Conservation (phyloP, 2,888 invertebrate genomes). For the Drosophila sordidapex region DNA sequence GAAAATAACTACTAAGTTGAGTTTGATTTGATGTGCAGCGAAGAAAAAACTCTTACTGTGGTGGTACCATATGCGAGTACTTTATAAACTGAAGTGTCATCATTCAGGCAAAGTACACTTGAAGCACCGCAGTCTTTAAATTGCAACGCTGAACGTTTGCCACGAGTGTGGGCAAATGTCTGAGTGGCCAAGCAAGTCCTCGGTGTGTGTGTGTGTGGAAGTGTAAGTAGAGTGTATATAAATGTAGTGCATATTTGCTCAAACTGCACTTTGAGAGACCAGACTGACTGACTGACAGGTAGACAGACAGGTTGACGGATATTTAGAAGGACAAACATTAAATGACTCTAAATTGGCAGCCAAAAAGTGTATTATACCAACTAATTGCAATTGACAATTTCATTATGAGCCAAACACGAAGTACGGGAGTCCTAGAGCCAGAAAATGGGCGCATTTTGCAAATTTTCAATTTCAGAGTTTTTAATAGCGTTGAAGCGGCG, state of each 20-base stretch:
- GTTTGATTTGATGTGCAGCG: conserved; percentile 42
- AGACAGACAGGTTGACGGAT: conserved; percentile 36
- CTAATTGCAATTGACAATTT: conserved; percentile 74
- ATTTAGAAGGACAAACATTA: conserved; percentile 17
- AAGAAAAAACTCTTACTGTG: conserved; percentile 34
- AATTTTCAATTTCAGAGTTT: conserved; percentile 72
- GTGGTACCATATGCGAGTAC: conserved; percentile 35
- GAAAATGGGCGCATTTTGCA: conserved; percentile 10
- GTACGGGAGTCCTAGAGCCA: conserved; percentile 17
- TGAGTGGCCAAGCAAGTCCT: conserved; percentile 51
- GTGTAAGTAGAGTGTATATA: background rate
- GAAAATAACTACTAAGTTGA: conserved; percentile 1
- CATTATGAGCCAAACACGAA: conserved; percentile 36
- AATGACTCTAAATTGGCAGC: conserved; percentile 41
- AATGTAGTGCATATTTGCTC: conserved; percentile 5
- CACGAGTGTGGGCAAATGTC: conserved; percentile 42
- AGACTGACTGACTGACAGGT: conserved; percentile 4
- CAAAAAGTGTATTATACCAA: conserved; percentile 62
- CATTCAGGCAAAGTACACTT: conserved; percentile 55
- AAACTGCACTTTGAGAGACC: conserved; percentile 8
- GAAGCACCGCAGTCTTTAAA: conserved; percentile 56
- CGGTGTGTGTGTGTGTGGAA: conserved; percentile 6
- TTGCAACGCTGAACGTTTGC: conserved; percentile 45
- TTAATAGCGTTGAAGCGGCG: conserved; percentile 73
- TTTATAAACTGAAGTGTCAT: conserved; percentile 59